Percentiles rank a stretch among this genome's conserved stretches.
These are phyloP conservation scores for Nylanderia fulva DNA, from an alignment of 1,140 invertebrate species.

Conservation along the genomic window DNA sequence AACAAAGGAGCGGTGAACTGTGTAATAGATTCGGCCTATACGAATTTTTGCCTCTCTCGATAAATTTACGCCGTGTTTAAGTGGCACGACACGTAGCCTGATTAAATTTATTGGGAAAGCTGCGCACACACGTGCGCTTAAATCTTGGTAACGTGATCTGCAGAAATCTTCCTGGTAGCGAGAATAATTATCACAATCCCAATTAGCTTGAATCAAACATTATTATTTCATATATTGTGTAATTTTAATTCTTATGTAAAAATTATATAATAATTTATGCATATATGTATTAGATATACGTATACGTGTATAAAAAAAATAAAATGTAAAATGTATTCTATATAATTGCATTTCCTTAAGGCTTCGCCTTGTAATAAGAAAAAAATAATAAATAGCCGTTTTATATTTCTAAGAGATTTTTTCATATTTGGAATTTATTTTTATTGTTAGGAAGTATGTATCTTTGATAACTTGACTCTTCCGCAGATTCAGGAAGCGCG, in stretches of 20 bases:
- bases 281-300: no score
- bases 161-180: neutral
- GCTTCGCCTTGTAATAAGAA: no score
- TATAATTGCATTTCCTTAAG: no score
- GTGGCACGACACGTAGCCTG: neutral
- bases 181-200: neutral
- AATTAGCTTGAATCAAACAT: neutral
- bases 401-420: neutral
- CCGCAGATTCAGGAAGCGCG: constrained; percentile 62
- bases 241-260: neutral
- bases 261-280: neutral
- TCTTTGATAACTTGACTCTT: neutral
- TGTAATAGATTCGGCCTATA: neutral
- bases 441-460: neutral
- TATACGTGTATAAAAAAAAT: no score
- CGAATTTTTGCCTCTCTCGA: neutral
- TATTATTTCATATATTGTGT: neutral
- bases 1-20: constrained; percentile 1
- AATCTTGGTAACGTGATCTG: neutral
- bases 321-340: no score
- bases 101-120: neutral
- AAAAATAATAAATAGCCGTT: no score
- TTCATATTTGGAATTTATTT: neutral
- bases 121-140: neutral
- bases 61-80: neutral